These are phyloP conservation scores for Riparia riparia DNA, from an alignment of 2,113 vertebrate species.

Conservation along the genomic window DNA sequence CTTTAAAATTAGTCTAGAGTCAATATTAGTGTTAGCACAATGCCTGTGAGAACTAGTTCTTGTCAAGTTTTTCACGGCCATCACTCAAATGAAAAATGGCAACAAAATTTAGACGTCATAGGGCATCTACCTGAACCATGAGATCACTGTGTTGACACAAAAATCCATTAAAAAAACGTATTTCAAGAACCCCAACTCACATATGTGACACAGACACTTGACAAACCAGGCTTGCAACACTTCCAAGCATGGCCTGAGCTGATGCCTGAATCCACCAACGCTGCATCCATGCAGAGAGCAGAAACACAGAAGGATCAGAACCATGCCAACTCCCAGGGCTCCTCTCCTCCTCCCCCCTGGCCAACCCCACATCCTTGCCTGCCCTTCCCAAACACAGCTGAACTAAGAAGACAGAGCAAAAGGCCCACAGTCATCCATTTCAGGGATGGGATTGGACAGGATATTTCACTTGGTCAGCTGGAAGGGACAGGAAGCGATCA, in stretches of 20 bases:
- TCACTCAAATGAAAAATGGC: background rate
- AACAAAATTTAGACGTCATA: background rate
- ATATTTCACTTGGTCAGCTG: background rate
- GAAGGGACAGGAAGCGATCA: background rate
- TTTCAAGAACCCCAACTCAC: background rate
- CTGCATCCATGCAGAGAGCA: rapidly evolving
- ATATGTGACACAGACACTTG: background rate
- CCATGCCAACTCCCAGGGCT: background rate
- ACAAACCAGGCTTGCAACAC: background rate
- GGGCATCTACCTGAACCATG: background rate
- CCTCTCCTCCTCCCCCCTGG: background rate
- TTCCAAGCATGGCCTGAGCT: background rate
- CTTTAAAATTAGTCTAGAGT: conserved; percentile 22
- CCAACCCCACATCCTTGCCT: background rate
- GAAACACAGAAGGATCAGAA: background rate
- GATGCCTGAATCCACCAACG: rapidly evolving
- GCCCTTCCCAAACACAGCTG: rapidly evolving
- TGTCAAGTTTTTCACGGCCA: background rate
- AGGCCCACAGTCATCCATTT: background rate
- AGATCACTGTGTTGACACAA: background rate
- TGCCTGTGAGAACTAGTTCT: background rate
- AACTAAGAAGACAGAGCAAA: background rate
- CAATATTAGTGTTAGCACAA: conserved; percentile 19
- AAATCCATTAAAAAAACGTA: background rate
- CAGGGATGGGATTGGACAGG: background rate